Percentiles rank a stretch among this genome's conserved stretches.
Conservation (phyloP, 2,888 invertebrate species). For the Entomobrya multifasciata region DNA sequence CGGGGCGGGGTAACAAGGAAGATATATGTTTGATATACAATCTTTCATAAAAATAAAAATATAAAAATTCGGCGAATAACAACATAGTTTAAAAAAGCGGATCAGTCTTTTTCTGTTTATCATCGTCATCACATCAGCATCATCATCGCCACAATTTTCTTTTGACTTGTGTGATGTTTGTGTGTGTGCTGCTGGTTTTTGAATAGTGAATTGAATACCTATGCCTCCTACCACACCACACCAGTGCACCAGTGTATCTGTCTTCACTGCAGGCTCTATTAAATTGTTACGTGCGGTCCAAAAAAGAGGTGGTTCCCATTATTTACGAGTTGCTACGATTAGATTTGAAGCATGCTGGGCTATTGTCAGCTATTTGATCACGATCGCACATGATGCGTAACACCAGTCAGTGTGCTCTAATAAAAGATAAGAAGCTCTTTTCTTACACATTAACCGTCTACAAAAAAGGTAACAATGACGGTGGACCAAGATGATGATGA, state of each 20-base stretch:
- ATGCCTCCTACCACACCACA: neutral
- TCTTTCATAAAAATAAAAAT: neutral
- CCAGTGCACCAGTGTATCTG: neutral
- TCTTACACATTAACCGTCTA: slow-evolving; percentile 64
- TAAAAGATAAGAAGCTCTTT: slow-evolving; percentile 74
- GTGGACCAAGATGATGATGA: slow-evolving; percentile 28
- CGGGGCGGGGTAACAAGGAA: neutral
- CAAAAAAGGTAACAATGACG: slow-evolving; percentile 67
- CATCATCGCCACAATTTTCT: neutral
- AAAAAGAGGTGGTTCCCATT: slow-evolving; percentile 73
- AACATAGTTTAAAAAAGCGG: neutral
- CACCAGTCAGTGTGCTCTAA: slow-evolving; percentile 72
- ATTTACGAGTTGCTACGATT: slow-evolving; percentile 74
- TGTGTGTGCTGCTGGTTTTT: neutral
- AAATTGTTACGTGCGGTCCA: slow-evolving; percentile 74
- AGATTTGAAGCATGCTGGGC: slow-evolving; percentile 74
- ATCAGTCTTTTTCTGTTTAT: slow-evolving; percentile 15
- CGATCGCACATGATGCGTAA: slow-evolving; percentile 75
- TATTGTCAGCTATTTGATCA: slow-evolving; percentile 75
- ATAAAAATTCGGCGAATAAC: neutral
- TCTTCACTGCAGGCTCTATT: slow-evolving; percentile 72
- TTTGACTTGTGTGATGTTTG: neutral
- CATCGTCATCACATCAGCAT: neutral
- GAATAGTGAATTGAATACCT: neutral
- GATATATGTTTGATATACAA: too few species aligned